Percentiles rank a stretch among this genome's conserved stretches.
Evolutionary conservation across 2,113 vertebrate species (phyloP).

Genomic region (Tupaia tana): DNA sequence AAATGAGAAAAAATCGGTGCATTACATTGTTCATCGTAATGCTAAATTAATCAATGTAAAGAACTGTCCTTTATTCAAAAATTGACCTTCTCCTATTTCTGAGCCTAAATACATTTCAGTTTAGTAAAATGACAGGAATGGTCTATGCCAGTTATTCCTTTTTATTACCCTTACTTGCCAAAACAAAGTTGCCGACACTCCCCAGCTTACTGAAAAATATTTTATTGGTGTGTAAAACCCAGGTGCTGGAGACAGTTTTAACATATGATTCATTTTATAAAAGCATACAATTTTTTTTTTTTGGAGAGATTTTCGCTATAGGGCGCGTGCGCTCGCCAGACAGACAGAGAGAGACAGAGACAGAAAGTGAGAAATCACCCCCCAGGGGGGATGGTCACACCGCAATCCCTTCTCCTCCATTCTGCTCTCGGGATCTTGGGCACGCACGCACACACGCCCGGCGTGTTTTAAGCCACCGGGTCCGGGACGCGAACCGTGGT

Average conservation of each 20-base stretch:
- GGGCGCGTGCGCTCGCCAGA: no score
- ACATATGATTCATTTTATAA: constrained; percentile 32
- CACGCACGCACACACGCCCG: no score
- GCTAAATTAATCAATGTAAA: background rate
- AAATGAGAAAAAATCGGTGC: constrained; percentile 33
- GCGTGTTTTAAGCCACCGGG: no score
- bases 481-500: no score
- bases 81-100: background rate
- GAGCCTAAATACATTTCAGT: background rate
- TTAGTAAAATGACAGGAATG: background rate
- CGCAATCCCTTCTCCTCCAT: no score
- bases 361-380: no score
- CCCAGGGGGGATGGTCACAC: no score
- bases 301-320: no score
- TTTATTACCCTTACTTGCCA: background rate
- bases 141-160: background rate
- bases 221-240: constrained; percentile 1
- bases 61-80: constrained; percentile 36
- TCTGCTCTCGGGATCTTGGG: no score
- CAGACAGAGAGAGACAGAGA: no score
- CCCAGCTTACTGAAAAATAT: background rate
- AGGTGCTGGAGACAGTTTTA: background rate
- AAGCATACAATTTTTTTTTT: no score
- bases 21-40: background rate
- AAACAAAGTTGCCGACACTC: background rate